Conservation (phyloP, 2,797 vertebrate species). For the Myotis daubentonii region DNA sequence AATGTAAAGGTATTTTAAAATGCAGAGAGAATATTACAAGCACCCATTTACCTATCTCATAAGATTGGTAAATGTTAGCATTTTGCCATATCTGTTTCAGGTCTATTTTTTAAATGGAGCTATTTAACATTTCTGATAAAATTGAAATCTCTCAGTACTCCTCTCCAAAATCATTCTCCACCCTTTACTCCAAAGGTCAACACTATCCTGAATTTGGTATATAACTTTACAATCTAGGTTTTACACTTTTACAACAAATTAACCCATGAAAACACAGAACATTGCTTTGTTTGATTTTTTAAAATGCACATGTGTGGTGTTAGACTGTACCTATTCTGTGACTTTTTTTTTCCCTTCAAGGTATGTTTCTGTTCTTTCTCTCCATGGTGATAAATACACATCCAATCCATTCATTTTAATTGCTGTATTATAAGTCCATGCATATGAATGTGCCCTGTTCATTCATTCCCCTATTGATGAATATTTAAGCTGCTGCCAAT, state of each 20-base stretch:
- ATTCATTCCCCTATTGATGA: conserved; percentile 52
- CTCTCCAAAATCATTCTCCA: neutral
- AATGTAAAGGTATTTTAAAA: conserved; percentile 23
- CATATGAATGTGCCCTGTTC: conserved; percentile 63
- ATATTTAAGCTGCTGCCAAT: conserved; percentile 61
- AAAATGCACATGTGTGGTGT: neutral
- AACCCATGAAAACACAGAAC: neutral
- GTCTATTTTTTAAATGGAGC: conserved; percentile 42
- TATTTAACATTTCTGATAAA: conserved; percentile 60
- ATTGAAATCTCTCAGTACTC: conserved; percentile 31
- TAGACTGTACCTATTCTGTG: conserved; percentile 3
- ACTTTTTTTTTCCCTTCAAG: neutral
- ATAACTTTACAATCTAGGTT: conserved; percentile 48
- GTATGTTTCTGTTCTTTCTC: conserved; percentile 52
- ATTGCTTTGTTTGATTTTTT: conserved; percentile 60
- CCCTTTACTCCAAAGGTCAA: conserved; percentile 51
- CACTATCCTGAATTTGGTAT: conserved; percentile 28
- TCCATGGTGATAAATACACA: conserved; percentile 62
- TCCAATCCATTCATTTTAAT: conserved; percentile 67
- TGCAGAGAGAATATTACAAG: neutral
- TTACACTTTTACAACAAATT: neutral
- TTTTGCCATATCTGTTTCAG: conserved; percentile 48
- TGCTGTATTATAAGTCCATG: conserved; percentile 35
- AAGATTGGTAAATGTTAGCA: conserved; percentile 29
- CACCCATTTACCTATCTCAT: conserved; percentile 17